phyloP scores from a whole-genome alignment of 2,888 invertebrate species.

The Trypoxylon attenuatum region DNA sequence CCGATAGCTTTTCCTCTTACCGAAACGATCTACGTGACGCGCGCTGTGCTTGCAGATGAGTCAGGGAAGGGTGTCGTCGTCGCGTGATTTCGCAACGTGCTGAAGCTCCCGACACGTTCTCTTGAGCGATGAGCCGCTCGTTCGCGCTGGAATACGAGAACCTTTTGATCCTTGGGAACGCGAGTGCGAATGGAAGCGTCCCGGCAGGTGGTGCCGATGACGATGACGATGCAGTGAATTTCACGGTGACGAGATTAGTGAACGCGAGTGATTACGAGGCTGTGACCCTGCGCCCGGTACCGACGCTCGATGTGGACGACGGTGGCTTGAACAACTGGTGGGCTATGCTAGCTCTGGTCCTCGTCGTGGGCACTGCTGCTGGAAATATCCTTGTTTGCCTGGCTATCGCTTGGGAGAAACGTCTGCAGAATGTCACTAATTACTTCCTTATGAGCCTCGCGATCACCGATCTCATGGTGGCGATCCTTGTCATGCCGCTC shows the following conservation, averaged over 20 bases:
- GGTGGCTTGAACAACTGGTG: constrained; percentile 83
- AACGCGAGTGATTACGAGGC: constrained; percentile 45
- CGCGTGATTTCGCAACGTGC: background rate
- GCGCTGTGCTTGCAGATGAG: no score
- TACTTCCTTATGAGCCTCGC: constrained; percentile 97
- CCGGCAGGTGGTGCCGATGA: no score
- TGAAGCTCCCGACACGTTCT: background rate
- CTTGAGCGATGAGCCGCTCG: constrained; percentile 31
- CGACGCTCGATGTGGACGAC: constrained; percentile 7
- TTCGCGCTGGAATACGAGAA: constrained; percentile 43
- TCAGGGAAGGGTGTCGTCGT: background rate
- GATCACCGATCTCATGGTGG: constrained; percentile 95
- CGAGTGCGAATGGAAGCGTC: constrained; percentile 34
- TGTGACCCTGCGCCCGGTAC: constrained; percentile 12
- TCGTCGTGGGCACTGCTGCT: constrained; percentile 90
- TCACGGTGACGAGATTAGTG: constrained; percentile 38
- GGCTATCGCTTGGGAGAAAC: constrained; percentile 93
- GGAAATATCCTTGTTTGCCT: constrained; percentile 96
- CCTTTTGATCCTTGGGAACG: constrained; percentile 27
- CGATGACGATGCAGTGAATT: constrained; percentile 22
- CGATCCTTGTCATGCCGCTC: constrained; percentile 95
- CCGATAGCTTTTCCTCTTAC: no score
- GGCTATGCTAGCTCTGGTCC: constrained; percentile 84
- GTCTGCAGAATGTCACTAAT: constrained; percentile 97
- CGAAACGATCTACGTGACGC: no score